These are phyloP conservation scores for Pygoscelis antarcticus DNA, from an alignment of 2,113 vertebrate genomes.

Conservation along the genomic window DNA sequence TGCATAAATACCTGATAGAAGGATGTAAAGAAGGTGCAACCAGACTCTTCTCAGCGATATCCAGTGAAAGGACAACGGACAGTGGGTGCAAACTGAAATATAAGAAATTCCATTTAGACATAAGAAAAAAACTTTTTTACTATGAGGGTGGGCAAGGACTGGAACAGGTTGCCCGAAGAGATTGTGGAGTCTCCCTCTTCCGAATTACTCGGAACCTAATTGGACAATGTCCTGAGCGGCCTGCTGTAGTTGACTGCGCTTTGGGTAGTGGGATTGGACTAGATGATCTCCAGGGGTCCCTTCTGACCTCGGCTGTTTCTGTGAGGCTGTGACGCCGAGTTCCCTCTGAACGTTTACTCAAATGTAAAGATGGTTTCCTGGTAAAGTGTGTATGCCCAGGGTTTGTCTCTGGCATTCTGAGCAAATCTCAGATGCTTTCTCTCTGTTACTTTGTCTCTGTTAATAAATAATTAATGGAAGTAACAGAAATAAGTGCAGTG, in stretches of 20 bases:
- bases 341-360: not conserved
- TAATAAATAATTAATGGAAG: not conserved
- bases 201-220: accelerated
- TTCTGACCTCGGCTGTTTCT: not conserved
- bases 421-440: not conserved
- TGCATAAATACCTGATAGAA: not conserved
- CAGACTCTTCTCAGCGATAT: not conserved
- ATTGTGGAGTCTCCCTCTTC: not conserved
- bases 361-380: not conserved
- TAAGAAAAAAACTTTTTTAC: not conserved
- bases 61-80: not conserved
- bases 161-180: not conserved
- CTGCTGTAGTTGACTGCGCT: not conserved
- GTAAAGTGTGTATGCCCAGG: not conserved
- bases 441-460: not conserved
- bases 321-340: not conserved
- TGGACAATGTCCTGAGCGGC: not conserved
- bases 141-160: not conserved
- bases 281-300: not conserved
- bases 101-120: not conserved
- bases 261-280: not conserved
- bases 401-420: not conserved
- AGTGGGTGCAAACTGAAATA: not conserved
- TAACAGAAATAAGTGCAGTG: not conserved
- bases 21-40: not conserved